These are phyloP conservation scores for Yponomeuta cagnagella DNA, from an alignment of 2,888 invertebrate species.

Conservation along the genomic window DNA sequence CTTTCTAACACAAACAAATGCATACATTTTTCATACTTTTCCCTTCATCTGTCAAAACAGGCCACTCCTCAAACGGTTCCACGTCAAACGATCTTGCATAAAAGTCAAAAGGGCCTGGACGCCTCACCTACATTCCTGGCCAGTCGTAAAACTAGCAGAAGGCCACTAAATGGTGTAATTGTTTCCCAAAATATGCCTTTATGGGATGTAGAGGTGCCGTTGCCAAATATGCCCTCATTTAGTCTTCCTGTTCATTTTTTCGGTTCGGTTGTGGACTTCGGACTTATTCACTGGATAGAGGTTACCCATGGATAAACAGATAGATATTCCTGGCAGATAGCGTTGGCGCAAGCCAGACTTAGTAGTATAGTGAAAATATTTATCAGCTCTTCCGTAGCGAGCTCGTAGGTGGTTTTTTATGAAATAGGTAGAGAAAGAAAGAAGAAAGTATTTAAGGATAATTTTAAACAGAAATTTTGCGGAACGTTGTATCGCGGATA, in stretches of 20 bases:
- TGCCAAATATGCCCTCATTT: background rate
- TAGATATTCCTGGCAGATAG: too few relatives aligned
- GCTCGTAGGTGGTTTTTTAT: too few relatives aligned
- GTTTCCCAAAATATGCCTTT: conserved; percentile 44
- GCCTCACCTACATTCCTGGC: conserved; percentile 44
- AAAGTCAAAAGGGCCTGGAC: conserved; percentile 27
- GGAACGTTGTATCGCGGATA: too few relatives aligned
- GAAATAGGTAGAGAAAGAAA: too few relatives aligned
- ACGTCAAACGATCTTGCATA: background rate
- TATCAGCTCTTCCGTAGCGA: too few relatives aligned
- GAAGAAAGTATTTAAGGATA: too few relatives aligned
- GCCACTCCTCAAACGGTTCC: conserved; percentile 24
- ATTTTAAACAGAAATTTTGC: too few relatives aligned
- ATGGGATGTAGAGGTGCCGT: background rate
- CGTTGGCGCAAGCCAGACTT: too few relatives aligned
- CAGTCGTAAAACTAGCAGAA: conserved; percentile 26
- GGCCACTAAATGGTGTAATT: conserved; percentile 54
- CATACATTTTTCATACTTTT: conserved; percentile 27
- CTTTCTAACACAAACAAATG: too few relatives aligned
- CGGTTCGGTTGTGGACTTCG: background rate
- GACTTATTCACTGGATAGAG: too few relatives aligned
- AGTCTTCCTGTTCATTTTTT: background rate
- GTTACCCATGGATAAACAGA: too few relatives aligned
- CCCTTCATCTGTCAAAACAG: conserved; percentile 62
- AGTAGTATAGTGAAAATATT: too few relatives aligned